Base-by-base conservation (phyloP, 2,888 invertebrate species). In the Homarus gammarus region DNA sequence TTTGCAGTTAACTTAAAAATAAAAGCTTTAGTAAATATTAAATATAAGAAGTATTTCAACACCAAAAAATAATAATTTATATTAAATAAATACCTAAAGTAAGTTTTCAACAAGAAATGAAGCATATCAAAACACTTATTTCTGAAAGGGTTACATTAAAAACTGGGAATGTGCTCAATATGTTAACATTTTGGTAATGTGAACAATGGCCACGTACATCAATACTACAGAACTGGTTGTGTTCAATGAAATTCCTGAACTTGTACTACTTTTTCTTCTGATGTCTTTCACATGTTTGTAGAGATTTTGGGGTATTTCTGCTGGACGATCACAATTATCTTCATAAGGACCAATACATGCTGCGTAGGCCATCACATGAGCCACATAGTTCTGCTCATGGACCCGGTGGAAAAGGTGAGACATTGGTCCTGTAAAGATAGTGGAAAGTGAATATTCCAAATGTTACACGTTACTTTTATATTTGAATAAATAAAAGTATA, bases 351-450 rank as follows among this genome's bases (percentile, higher is more conserved):
- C 97, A 78, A 98, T 95, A 93, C 96, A 96, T 0, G 97, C 95
- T 0, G 98, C 97, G 94, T 97, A 97, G 0, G 96, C 96, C 92
- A 98, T 96, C 0, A 96, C 98, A 93, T 98, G 96, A 36, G 97
- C 97, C 2, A 98, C 96, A 93, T 97, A 98, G 93, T 96, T 96
- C 93, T 99, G 98, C 93, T 99, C 98, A 93, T 98, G 98, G 0
- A 97, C 96, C 72, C 96, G 96, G 93, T 97, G 97, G 93, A 99
- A 97, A 6, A 99, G 94, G 94, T 98, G 97, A 0, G 98, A 95
- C 95, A 96, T 96, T 0, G 99, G 98, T 92, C 98, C 98, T 97
- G 94, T 27, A 94, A 94, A 18, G 56, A 56, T n/a, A n/a, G n/a
- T n/a, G n/a, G n/a, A n/a, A n/a, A n/a, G n/a, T n/a, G n/a, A n/a